Conservation (phyloP, 2,113 vertebrate genomes). For the Columbina picui region DNA sequence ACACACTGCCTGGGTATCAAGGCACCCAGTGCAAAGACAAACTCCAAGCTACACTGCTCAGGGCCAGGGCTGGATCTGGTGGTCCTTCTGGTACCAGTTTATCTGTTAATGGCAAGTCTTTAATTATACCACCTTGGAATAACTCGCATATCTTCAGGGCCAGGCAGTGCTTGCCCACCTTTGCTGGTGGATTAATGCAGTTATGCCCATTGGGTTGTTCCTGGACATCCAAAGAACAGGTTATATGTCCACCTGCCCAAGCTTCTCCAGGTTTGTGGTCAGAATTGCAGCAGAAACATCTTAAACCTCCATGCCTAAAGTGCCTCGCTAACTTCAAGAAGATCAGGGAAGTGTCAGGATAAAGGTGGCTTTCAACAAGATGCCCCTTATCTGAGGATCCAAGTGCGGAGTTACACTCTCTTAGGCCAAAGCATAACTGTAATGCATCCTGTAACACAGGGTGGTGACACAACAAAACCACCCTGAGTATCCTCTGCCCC, state of each 20-base stretch:
- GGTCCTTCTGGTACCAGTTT: background rate
- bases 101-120: background rate
- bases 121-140: background rate
- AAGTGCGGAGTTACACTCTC: background rate
- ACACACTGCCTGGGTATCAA: background rate
- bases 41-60: background rate
- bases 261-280: background rate
- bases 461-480: background rate
- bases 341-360: accelerated
- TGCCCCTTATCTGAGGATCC: background rate
- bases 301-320: background rate
- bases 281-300: background rate
- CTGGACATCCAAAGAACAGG: background rate
- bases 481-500: background rate
- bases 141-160: background rate
- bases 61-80: background rate
- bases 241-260: background rate
- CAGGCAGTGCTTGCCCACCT: background rate
- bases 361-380: background rate
- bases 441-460: background rate
- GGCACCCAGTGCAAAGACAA: background rate
- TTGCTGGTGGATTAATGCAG: background rate
- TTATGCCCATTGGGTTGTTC: background rate
- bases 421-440: background rate
- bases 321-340: background rate